These are phyloP conservation scores for Netelia inedita DNA, from an alignment of 2,888 invertebrate species.

Conservation along the genomic window DNA sequence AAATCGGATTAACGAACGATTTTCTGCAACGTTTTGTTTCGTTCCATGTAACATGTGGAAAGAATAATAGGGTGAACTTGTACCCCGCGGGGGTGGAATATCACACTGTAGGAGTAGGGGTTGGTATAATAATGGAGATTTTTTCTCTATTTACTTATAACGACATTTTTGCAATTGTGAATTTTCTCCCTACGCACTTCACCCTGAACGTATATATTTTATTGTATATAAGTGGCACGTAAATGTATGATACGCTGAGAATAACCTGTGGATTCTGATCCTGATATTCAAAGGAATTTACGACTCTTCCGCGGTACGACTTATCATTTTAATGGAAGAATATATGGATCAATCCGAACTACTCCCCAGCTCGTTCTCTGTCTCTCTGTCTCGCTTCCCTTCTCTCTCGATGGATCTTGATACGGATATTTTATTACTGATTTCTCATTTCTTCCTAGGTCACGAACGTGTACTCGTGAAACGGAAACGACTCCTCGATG, in stretches of 20 bases:
- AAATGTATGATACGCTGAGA: constrained; percentile 5
- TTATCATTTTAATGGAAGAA: constrained; percentile 55
- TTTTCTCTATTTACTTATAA: constrained; percentile 27
- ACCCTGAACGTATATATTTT: constrained; percentile 55
- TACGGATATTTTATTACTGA: constrained; percentile 41
- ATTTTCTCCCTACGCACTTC: constrained; percentile 54
- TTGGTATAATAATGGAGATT: neutral
- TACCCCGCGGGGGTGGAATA: too few relatives aligned
- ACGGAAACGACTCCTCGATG: too few relatives aligned
- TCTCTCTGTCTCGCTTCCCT: neutral
- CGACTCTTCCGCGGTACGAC: constrained; percentile 52
- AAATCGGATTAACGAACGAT: too few relatives aligned
- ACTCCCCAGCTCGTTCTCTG: constrained; percentile 12
- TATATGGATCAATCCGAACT: constrained; percentile 48
- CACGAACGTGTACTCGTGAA: constrained; percentile 2
- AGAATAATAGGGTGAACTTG: too few relatives aligned
- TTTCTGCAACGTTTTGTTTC: too few relatives aligned
- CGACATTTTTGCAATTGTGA: constrained; percentile 61
- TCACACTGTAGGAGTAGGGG: too few relatives aligned
- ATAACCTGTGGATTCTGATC: constrained; percentile 69
- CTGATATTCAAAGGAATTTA: constrained; percentile 59
- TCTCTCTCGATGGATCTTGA: constrained; percentile 32
- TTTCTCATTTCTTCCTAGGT: constrained; percentile 20
- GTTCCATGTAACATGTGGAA: too few relatives aligned
- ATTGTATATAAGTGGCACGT: constrained; percentile 15